A percentile compares a stretch with the other conserved stretches of the same genome.
phyloP scores from a whole-genome alignment of 2,888 invertebrate genomes.

The Andrena flavipes region DNA sequence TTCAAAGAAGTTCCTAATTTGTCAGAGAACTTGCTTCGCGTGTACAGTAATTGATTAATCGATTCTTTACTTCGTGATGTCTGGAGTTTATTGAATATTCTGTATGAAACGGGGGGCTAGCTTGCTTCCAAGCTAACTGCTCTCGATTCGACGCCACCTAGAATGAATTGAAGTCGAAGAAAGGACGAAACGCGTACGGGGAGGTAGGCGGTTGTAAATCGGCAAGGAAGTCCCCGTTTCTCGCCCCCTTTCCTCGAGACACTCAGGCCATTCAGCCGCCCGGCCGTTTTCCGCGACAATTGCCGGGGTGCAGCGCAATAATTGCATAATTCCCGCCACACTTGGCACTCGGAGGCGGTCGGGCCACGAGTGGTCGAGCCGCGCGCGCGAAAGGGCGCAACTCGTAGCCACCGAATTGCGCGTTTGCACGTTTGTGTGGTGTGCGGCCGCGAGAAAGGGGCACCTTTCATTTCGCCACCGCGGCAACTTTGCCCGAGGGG shows the following conservation, averaged over 20 bases:
- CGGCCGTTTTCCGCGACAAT: conserved; percentile 77
- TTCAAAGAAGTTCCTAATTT: no score
- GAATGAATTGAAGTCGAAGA: conserved; percentile 50
- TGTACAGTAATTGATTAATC: no score
- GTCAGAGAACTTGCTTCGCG: no score
- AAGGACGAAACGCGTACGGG: conserved; percentile 33
- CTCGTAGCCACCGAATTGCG: conserved; percentile 49
- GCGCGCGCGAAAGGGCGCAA: conserved; percentile 51
- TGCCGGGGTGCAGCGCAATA: conserved; percentile 81
- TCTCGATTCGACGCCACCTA: not conserved
- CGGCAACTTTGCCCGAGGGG: conserved; percentile 2
- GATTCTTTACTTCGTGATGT: no score
- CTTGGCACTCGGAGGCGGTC: conserved; percentile 67
- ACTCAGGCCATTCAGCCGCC: conserved; percentile 68
- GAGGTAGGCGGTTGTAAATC: conserved; percentile 55
- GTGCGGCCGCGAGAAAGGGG: conserved; percentile 33
- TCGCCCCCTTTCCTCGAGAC: conserved; percentile 51
- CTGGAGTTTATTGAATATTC: no score
- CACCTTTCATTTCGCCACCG: conserved; percentile 40
- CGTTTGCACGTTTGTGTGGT: conserved; percentile 26
- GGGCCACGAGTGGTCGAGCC: conserved; percentile 51
- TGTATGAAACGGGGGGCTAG: no score
- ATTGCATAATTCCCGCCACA: conserved; percentile 82
- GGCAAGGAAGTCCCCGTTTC: conserved; percentile 63
- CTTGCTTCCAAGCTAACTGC: no score